phyloP scores from a whole-genome alignment of 2,888 invertebrate genomes.

The Strigamia crassipes region DNA sequence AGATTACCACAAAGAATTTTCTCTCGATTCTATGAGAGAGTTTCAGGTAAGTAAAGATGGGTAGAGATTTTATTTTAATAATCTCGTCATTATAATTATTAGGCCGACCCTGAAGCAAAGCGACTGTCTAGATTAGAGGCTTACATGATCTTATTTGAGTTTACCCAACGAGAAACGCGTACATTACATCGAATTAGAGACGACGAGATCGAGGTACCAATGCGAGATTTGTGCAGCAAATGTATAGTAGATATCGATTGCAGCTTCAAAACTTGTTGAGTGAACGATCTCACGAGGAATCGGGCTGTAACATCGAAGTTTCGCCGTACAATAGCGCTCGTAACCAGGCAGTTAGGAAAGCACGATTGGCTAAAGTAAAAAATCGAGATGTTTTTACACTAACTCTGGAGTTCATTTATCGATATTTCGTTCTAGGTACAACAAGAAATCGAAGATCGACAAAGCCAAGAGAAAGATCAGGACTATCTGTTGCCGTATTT shows the following conservation, averaged over 20 bases:
- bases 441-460: conserved; percentile 43
- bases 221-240: neutral
- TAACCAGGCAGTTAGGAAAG: neutral
- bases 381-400: neutral
- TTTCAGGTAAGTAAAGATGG: neutral
- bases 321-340: conserved; percentile 11
- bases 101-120: neutral
- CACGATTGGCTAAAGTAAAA: neutral
- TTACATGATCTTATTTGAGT: neutral
- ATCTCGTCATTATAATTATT: neutral
- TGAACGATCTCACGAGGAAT: neutral
- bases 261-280: neutral
- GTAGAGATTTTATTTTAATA: neutral
- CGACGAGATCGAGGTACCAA: conserved; percentile 21
- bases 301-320: neutral
- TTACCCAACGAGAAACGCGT: neutral
- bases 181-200: neutral
- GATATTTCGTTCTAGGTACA: neutral
- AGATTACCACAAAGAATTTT: conserved; percentile 3
- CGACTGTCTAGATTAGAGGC: conserved; percentile 11
- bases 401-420: neutral
- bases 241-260: neutral
- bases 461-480: conserved; percentile 20
- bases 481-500: conserved; percentile 39
- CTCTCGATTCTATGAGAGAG: neutral